Conservation (phyloP, 1,140 invertebrate species). For the Dolichoris vasculosae region DNA sequence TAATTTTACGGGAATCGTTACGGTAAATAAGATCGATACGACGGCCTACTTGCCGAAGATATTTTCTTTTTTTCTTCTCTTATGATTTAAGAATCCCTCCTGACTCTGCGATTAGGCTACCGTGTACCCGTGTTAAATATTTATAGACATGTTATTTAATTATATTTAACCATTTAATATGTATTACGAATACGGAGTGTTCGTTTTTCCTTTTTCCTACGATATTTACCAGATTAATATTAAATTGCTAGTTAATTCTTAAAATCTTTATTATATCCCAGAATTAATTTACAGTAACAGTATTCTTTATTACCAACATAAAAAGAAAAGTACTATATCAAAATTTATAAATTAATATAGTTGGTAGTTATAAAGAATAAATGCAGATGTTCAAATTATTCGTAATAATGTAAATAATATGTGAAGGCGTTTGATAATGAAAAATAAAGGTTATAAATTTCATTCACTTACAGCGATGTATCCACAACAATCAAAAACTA, state of each 20-base stretch:
- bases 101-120: no score
- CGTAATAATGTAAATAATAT: conserved; percentile 9
- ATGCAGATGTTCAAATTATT: conserved; percentile 7
- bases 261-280: neutral
- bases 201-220: neutral
- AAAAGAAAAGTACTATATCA: neutral
- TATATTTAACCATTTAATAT: neutral
- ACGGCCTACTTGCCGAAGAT: neutral
- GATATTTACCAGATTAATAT: neutral
- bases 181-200: neutral
- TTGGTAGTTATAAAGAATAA: conserved; percentile 1
- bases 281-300: neutral
- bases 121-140: neutral
- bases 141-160: neutral
- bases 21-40: conserved; percentile 9
- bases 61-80: neutral
- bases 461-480: neutral
- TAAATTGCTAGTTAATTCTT: neutral
- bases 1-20: conserved; percentile 24
- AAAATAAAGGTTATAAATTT: conserved; percentile 1
- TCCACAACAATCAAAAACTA: neutral
- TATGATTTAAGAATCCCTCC: neutral
- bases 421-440: neutral
- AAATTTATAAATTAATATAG: conserved; percentile 10
- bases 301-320: neutral